These are phyloP conservation scores for Drosophila antonietae DNA, from an alignment of 2,888 invertebrate species.

Conservation along the genomic window DNA sequence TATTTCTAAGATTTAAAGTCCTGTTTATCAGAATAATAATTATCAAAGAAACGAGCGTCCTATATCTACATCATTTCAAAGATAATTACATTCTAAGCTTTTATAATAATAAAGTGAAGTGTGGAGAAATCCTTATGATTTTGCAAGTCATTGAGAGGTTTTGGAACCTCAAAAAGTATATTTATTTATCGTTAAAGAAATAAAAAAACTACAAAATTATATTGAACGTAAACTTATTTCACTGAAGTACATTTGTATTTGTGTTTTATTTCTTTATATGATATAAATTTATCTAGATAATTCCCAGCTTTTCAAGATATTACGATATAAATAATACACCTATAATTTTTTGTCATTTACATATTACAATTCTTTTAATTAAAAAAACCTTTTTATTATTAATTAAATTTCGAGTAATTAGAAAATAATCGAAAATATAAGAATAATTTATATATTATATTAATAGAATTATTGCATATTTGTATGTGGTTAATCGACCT, in stretches of 20 bases:
- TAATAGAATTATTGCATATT: neutral
- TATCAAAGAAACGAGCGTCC: no score
- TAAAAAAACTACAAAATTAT: neutral
- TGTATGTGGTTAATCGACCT: slow-evolving; percentile 14
- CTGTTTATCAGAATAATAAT: neutral
- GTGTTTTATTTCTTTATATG: slow-evolving; percentile 7
- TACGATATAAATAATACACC: slow-evolving; percentile 27
- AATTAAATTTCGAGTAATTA: slow-evolving; percentile 14
- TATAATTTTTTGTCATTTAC: slow-evolving; percentile 24
- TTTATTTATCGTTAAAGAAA: neutral
- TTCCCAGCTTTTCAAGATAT: slow-evolving; percentile 28
- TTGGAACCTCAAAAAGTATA: no score
- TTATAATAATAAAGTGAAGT: no score
- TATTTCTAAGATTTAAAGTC: neutral
- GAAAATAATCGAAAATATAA: slow-evolving; percentile 6
- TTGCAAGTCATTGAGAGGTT: no score
- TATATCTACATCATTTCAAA: no score
- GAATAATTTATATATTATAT: slow-evolving; percentile 5
- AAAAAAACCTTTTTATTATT: slow-evolving; percentile 21
- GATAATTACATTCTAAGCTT: no score
- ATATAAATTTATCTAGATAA: slow-evolving; percentile 23
- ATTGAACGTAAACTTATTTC: slow-evolving; percentile 8
- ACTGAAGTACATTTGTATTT: slow-evolving; percentile 9
- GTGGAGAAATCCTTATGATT: no score
- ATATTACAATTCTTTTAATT: slow-evolving; percentile 19